Percentiles rank a stretch among this genome's conserved stretches.
Conservation (phyloP, 1,140 invertebrate genomes). For the Oncopodura yosiiana region DNA sequence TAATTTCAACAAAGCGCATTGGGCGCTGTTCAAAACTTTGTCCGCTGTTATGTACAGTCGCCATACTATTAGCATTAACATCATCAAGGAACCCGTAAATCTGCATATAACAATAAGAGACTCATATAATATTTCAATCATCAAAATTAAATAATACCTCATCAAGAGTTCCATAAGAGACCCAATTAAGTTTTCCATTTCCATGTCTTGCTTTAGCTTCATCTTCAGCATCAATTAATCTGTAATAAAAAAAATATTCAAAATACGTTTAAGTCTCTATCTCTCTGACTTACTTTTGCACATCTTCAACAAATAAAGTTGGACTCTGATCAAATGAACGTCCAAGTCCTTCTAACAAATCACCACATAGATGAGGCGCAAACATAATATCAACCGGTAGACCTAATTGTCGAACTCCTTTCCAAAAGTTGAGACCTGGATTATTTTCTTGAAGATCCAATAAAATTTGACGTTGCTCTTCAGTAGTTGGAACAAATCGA, state of each 20-base stretch:
- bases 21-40: constrained; percentile 61
- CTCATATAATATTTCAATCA: neutral
- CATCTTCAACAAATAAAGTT: constrained; percentile 8
- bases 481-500: constrained; percentile 8
- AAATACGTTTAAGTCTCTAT: neutral
- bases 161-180: constrained; percentile 9
- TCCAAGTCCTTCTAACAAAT: constrained; percentile 2
- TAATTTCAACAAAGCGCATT: constrained; percentile 55
- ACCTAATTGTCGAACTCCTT: constrained; percentile 8
- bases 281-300: constrained; percentile 19
- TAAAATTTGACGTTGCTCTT: constrained; percentile 5
- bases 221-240: constrained; percentile 20
- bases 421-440: constrained; percentile 17
- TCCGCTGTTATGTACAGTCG: constrained; percentile 54
- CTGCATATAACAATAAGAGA: neutral
- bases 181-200: constrained; percentile 18
- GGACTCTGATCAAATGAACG: neutral
- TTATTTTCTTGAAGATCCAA: constrained; percentile 14
- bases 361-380: constrained; percentile 19
- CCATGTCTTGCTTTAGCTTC: neutral
- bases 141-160: constrained; percentile 2
- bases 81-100: constrained; percentile 16
- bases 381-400: constrained; percentile 23
- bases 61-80: neutral
- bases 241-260: neutral